A percentile compares a stretch with the other conserved stretches of the same genome.
These are phyloP conservation scores for Pararge aegeria DNA, from an alignment of 1,140 invertebrate species.

Conservation along the genomic window DNA sequence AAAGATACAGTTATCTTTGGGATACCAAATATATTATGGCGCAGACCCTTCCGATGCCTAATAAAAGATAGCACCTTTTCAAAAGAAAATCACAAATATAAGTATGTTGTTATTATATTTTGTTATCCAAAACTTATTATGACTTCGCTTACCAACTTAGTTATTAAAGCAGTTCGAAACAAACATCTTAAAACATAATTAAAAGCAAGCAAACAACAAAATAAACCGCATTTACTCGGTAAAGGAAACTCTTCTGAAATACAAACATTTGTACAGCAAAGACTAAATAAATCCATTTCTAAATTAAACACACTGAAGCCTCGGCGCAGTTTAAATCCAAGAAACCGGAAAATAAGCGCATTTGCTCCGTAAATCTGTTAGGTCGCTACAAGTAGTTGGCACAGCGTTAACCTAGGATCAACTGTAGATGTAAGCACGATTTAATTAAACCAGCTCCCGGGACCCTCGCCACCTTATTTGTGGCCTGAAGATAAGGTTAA, in stretches of 20 bases:
- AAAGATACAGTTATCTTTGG: no score
- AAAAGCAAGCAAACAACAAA: background rate
- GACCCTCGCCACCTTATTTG: background rate
- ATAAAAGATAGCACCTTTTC: no score
- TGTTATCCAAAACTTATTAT: no score
- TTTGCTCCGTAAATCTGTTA: constrained; percentile 10
- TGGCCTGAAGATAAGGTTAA: constrained; percentile 4
- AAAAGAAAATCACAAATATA: no score
- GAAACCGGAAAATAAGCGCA: constrained; percentile 11
- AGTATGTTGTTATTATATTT: no score
- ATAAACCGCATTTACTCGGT: background rate
- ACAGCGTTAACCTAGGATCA: constrained; percentile 11
- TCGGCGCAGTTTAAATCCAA: constrained; percentile 7
- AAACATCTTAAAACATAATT: background rate
- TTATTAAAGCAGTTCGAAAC: background rate
- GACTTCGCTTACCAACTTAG: no score
- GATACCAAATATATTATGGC: no score
- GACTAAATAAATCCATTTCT: constrained; percentile 12
- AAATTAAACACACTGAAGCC: constrained; percentile 8
- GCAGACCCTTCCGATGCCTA: no score
- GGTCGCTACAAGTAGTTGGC: constrained; percentile 9
- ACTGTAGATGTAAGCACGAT: constrained; percentile 4
- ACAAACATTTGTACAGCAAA: constrained; percentile 6
- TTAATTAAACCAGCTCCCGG: constrained; percentile 5
- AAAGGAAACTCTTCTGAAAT: background rate